Evolutionary conservation across 23 tunicate genomes (phyloP).

Genomic region (Ciona savignyi): DNA sequence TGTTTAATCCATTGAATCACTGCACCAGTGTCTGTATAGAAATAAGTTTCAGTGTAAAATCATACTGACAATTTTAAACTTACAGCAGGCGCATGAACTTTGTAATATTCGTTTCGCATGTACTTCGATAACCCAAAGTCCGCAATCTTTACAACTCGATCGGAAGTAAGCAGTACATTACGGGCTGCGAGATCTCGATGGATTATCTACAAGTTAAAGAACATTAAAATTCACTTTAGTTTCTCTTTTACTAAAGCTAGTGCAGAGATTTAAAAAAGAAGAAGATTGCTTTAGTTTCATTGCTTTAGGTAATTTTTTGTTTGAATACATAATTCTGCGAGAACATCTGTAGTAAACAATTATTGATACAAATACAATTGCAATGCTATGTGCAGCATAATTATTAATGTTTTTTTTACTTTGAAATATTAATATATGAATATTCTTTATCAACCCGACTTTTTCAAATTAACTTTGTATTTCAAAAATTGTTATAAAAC

Average conservation of each 20-base stretch:
- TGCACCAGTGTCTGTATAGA: too few relatives aligned
- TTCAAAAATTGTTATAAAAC: neutral
- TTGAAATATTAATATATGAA: too few relatives aligned
- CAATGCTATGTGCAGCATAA: neutral
- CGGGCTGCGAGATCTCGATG: constrained; percentile 87
- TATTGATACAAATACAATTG: neutral
- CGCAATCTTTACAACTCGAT: constrained; percentile 58
- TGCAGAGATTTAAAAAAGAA: too few relatives aligned
- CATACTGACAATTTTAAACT: too few relatives aligned
- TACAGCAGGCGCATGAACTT: constrained; percentile 71
- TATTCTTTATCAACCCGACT: too few relatives aligned
- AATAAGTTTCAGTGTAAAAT: too few relatives aligned
- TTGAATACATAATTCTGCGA: too few relatives aligned
- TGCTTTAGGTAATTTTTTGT: neutral
- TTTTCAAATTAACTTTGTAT: too few relatives aligned
- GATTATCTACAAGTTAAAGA: neutral
- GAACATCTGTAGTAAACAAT: neutral
- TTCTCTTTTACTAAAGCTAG: too few relatives aligned
- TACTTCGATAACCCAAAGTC: constrained; percentile 90
- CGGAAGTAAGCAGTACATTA: constrained; percentile 46
- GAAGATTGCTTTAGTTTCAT: neutral
- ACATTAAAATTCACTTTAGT: neutral
- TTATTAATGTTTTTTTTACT: neutral
- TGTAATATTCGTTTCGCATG: constrained; percentile 52
- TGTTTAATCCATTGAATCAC: too few relatives aligned